A percentile compares a stretch with the other conserved stretches of the same genome.
These are phyloP conservation scores for Struthio camelus DNA, from an alignment of 2,113 vertebrate genomes.

Conservation along the genomic window DNA sequence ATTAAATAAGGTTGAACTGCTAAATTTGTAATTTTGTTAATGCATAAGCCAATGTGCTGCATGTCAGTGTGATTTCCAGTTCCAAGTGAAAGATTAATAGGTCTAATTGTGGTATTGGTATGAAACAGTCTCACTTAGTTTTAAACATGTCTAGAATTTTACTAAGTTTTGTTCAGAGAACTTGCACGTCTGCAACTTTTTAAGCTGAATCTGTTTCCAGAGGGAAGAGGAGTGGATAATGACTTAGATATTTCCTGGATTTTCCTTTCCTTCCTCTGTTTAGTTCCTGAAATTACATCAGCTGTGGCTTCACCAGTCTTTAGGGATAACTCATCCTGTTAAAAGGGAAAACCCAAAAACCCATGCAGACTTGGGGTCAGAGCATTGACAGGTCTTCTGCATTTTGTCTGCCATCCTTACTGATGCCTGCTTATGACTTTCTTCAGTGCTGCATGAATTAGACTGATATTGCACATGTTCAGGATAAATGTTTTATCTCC, in stretches of 20 bases:
- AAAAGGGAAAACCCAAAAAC: background rate
- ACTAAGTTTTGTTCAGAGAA: background rate
- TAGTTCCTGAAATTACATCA: background rate
- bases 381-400: background rate
- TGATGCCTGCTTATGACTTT: conserved; percentile 51
- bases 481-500: conserved; percentile 72
- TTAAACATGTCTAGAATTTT: conserved; percentile 42
- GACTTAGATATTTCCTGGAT: background rate
- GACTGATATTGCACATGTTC: conserved; percentile 44
- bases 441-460: conserved; percentile 9
- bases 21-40: conserved; percentile 75
- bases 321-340: conserved; percentile 17
- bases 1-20: conserved; percentile 78
- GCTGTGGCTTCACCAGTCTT: conserved; percentile 2
- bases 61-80: conserved; percentile 68
- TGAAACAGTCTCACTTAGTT: conserved; percentile 46
- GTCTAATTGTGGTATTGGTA: conserved; percentile 65
- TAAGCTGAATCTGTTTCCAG: conserved; percentile 9
- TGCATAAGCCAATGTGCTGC: conserved; percentile 25
- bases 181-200: conserved; percentile 36
- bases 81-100: conserved; percentile 75
- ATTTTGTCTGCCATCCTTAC: conserved; percentile 5
- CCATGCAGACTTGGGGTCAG: background rate
- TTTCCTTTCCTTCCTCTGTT: conserved; percentile 11
- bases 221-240: background rate